Evolutionary conservation across 2,797 vertebrate genomes (phyloP).

Genomic region (Brachyalestes nurse): DNA sequence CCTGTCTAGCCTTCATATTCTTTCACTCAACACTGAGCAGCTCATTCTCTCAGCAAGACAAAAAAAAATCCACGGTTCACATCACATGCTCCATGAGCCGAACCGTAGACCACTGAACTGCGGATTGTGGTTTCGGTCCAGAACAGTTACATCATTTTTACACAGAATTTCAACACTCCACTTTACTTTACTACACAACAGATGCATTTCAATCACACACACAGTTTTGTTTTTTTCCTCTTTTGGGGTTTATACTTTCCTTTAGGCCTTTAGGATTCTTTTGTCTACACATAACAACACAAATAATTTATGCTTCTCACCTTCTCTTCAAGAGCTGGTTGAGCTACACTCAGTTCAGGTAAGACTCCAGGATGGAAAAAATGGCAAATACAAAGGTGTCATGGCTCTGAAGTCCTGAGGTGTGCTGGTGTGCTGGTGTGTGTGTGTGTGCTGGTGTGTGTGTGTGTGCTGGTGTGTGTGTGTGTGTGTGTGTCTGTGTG

Average conservation of each 20-base stretch:
- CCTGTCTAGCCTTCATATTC: too few species aligned
- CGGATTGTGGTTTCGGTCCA: too few species aligned
- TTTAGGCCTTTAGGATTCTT: too few species aligned
- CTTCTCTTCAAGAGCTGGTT: background rate
- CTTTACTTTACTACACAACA: background rate
- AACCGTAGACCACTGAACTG: too few species aligned
- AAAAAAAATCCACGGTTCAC: too few species aligned
- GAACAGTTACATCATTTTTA: too few species aligned
- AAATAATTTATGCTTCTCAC: background rate
- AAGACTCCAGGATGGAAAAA: background rate
- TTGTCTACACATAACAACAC: too few species aligned
- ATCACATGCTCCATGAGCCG: too few species aligned
- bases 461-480: background rate
- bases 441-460: background rate
- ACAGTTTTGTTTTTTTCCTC: background rate
- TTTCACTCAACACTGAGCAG: too few species aligned
- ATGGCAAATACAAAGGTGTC: background rate
- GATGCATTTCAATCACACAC: background rate
- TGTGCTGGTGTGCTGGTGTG: background rate
- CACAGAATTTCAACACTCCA: background rate
- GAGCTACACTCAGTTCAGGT: slow-evolving; percentile 2
- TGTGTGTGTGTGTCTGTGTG: background rate
- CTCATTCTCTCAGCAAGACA: too few species aligned
- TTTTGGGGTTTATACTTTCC: background rate
- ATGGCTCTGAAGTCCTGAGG: background rate